Conservation (phyloP, 2,888 invertebrate species). For the Pyrochroa serraticornis region DNA sequence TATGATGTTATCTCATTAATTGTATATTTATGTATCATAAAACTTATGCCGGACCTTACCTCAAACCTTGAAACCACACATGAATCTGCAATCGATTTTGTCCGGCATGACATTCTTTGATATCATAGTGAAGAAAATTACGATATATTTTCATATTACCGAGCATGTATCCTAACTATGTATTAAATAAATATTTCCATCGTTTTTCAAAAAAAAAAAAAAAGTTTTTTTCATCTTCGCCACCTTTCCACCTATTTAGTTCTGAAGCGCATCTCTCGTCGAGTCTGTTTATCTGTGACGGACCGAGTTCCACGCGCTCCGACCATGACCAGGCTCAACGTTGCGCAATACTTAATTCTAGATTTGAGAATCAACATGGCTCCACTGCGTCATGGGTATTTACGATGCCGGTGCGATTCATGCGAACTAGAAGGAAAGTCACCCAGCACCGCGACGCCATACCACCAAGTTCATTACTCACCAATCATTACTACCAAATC, state of each 20-base stretch:
- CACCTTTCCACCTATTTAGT: not conserved
- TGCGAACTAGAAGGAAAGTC: constrained; percentile 22
- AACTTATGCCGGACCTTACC: constrained; percentile 47
- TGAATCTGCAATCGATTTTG: constrained; percentile 36
- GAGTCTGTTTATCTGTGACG: constrained; percentile 38
- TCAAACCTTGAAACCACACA: constrained; percentile 37
- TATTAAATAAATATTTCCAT: constrained; percentile 59
- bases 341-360: constrained; percentile 51
- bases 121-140: constrained; percentile 52
- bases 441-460: constrained; percentile 8
- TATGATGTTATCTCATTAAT: constrained; percentile 48
- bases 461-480: constrained; percentile 6
- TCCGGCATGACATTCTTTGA: constrained; percentile 47
- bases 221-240: constrained; percentile 22
- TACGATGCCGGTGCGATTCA: constrained; percentile 42
- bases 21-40: constrained; percentile 47
- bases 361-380: constrained; percentile 47
- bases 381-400: constrained; percentile 48
- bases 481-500: not conserved
- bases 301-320: constrained; percentile 41
- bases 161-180: constrained; percentile 58
- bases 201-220: constrained; percentile 51
- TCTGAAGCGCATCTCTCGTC: constrained; percentile 10
- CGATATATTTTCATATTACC: constrained; percentile 59
- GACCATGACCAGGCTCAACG: constrained; percentile 52